A percentile compares a stretch with the other conserved stretches of the same genome.
Evolutionary conservation across 2,888 invertebrate genomes (phyloP).

Genomic region (Leistus spinibarbis): DNA sequence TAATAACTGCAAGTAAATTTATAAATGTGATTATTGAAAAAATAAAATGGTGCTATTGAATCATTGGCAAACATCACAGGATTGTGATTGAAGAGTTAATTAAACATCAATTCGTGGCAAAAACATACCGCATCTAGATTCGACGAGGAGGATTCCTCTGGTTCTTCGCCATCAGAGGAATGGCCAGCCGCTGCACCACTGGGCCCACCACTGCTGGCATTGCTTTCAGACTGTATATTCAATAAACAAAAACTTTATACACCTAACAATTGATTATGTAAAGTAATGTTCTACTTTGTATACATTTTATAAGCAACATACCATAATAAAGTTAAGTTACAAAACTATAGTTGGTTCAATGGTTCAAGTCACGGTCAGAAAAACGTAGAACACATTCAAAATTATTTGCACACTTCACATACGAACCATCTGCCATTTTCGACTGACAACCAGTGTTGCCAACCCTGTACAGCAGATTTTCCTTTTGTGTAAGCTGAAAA

Average conservation of each 20-base stretch:
- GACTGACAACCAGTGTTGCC: too few relatives aligned
- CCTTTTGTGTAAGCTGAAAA: too few relatives aligned
- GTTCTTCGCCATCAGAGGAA: constrained; percentile 63
- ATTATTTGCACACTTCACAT: constrained; percentile 28
- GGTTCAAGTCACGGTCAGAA: constrained; percentile 54
- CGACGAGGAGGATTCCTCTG: constrained; percentile 64
- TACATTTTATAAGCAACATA: not conserved
- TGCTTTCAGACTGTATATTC: constrained; percentile 24
- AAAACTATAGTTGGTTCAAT: constrained; percentile 46
- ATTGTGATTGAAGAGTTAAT: too few relatives aligned
- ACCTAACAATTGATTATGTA: not conserved
- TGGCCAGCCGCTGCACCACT: constrained; percentile 54
- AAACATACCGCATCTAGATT: constrained; percentile 43
- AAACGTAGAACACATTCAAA: constrained; percentile 44
- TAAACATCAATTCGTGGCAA: not conserved
- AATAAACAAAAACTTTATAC: not conserved
- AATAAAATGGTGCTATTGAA: too few relatives aligned
- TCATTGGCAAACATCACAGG: too few relatives aligned
- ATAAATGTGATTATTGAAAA: too few relatives aligned
- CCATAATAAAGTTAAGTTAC: constrained; percentile 21
- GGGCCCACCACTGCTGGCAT: constrained; percentile 43
- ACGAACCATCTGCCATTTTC: constrained; percentile 34
- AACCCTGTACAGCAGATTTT: too few relatives aligned
- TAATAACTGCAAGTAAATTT: too few relatives aligned
- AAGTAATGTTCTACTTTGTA: not conserved